These are phyloP conservation scores for Neotoma lepida DNA, from an alignment of 2,113 vertebrate species.

Conservation along the genomic window DNA sequence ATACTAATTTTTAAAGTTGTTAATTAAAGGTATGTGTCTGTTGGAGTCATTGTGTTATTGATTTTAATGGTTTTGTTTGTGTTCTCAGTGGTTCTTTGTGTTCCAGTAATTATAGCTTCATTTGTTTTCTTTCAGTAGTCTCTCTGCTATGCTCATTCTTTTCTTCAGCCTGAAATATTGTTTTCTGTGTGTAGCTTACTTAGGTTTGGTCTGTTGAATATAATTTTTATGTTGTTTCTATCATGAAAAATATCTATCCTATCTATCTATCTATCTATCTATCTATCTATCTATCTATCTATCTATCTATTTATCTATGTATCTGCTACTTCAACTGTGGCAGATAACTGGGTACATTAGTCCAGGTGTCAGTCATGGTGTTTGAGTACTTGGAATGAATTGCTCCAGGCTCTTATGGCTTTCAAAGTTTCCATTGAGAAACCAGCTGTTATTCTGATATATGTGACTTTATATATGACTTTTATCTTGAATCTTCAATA, in stretches of 20 bases:
- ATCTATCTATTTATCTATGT: not conserved
- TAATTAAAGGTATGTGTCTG: not conserved
- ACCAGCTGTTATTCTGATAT: not conserved
- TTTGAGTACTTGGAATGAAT: not conserved
- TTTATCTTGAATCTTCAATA: not conserved
- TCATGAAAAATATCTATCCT: not conserved
- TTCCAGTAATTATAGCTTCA: not conserved
- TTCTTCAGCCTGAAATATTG: not conserved
- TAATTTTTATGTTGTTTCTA: not conserved
- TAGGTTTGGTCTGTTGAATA: not conserved
- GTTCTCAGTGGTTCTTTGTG: not conserved
- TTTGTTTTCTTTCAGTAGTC: not conserved
- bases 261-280: not conserved
- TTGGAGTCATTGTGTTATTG: not conserved
- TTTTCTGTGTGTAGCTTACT: too few relatives aligned
- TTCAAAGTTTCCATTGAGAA: not conserved
- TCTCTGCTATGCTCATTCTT: not conserved
- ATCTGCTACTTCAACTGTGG: not conserved
- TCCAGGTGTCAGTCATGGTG: not conserved
- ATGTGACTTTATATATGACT: not conserved
- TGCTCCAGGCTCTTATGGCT: not conserved
- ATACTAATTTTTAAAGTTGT: not conserved
- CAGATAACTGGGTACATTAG: not conserved
- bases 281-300: not conserved
- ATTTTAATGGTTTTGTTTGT: not conserved